These are phyloP conservation scores for Hirudinaria manillensis DNA, from an alignment of 2,888 invertebrate species.

Conservation along the genomic window DNA sequence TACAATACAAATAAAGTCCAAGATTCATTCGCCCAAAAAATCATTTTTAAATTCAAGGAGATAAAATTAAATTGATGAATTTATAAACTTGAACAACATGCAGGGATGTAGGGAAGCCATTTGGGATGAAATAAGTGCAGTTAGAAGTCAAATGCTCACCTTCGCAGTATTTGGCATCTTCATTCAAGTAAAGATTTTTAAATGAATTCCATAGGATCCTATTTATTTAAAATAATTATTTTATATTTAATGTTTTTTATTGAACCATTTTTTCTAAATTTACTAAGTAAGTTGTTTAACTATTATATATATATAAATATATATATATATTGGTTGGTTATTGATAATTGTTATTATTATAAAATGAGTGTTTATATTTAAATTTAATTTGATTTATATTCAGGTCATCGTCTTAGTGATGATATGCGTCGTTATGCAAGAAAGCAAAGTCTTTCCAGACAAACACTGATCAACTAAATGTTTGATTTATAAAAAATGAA, in stretches of 20 bases:
- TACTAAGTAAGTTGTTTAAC: background rate
- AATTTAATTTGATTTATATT: background rate
- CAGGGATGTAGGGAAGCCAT: slow-evolving; percentile 14
- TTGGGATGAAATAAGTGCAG: background rate
- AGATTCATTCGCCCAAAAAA: too few species aligned
- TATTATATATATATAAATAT: background rate
- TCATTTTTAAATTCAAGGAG: too few species aligned
- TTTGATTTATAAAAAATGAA: too few species aligned
- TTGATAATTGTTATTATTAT: background rate
- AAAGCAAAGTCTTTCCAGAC: slow-evolving; percentile 16
- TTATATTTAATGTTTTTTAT: background rate
- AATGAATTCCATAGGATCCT: background rate
- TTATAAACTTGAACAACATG: background rate
- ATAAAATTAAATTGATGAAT: too few species aligned
- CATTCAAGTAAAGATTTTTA: background rate
- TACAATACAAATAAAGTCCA: too few species aligned
- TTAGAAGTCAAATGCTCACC: background rate
- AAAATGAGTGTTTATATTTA: background rate
- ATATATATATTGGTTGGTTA: background rate
- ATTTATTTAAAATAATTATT: too few species aligned
- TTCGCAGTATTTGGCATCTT: background rate
- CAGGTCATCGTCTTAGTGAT: slow-evolving; percentile 12
- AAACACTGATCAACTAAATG: background rate
- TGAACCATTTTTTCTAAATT: background rate
- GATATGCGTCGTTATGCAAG: slow-evolving; percentile 13